These are phyloP conservation scores for Manis crassicaudata DNA, from an alignment of 2,797 vertebrate genomes.

Conservation along the genomic window DNA sequence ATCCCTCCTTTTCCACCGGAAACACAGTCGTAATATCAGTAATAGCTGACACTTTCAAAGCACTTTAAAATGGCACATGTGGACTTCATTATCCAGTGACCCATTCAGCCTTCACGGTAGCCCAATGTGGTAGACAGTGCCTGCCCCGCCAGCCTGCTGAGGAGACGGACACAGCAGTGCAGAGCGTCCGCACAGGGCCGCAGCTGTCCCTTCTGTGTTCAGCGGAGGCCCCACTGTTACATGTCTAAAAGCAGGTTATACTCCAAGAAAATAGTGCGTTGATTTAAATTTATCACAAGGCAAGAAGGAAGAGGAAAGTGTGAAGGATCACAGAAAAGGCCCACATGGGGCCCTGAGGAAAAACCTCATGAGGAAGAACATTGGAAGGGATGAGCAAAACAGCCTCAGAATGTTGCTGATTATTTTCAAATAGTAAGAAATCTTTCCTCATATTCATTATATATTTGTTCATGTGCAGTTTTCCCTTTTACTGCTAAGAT, in stretches of 20 bases:
- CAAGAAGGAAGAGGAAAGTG: not conserved
- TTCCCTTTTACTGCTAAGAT: not conserved
- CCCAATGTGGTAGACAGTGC: not conserved
- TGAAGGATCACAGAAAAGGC: not conserved
- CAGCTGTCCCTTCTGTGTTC: not conserved
- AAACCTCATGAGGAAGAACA: not conserved
- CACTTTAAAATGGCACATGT: not conserved
- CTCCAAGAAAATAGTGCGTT: not conserved
- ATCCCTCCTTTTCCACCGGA: not conserved
- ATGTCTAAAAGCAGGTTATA: conserved; percentile 6
- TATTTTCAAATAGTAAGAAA: not conserved
- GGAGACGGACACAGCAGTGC: not conserved
- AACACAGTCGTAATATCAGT: not conserved
- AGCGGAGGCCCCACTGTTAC: not conserved
- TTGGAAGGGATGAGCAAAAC: not conserved
- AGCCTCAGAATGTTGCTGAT: not conserved
- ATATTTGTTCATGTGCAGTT: not conserved
- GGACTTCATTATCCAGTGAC: not conserved
- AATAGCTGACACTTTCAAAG: not conserved
- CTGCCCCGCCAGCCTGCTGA: not conserved
- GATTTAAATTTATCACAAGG: not conserved
- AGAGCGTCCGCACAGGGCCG: not conserved
- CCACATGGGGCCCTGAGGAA: not conserved
- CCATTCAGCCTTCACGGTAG: not conserved
- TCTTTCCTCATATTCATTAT: not conserved